These are phyloP conservation scores for Antechinus stuartii DNA, from an alignment of 2,113 vertebrate species.

Conservation along the genomic window DNA sequence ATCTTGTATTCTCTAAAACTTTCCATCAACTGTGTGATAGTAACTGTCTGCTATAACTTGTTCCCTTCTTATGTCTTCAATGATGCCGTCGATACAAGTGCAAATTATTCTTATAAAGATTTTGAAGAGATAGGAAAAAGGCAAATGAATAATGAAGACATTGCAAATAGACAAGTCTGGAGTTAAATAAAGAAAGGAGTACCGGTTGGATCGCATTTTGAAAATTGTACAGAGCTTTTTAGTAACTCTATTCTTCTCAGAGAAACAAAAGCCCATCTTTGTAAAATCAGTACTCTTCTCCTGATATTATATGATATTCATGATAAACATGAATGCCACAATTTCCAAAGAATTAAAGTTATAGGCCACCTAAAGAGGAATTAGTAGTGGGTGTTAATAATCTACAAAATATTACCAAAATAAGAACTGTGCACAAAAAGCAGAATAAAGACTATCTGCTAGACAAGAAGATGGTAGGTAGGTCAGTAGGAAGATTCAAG, in stretches of 20 bases:
- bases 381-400: neutral
- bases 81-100: neutral
- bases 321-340: neutral
- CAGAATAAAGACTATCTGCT: neutral
- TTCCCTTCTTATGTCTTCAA: neutral
- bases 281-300: neutral
- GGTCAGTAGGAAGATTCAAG: neutral
- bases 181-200: neutral
- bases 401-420: neutral
- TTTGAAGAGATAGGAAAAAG: neutral
- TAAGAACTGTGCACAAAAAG: neutral
- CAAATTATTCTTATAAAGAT: neutral
- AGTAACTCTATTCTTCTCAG: neutral
- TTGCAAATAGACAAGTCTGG: neutral
- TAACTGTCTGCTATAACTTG: neutral
- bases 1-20: neutral
- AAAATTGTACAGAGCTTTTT: neutral
- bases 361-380: neutral
- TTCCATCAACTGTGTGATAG: neutral
- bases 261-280: neutral
- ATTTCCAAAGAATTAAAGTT: neutral
- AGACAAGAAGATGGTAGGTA: neutral
- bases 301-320: neutral
- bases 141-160: neutral
- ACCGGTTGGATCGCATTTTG: neutral